Evolutionary conservation across 2,888 invertebrate species (phyloP).

Genomic region (Nemotelus pantherinus): DNA sequence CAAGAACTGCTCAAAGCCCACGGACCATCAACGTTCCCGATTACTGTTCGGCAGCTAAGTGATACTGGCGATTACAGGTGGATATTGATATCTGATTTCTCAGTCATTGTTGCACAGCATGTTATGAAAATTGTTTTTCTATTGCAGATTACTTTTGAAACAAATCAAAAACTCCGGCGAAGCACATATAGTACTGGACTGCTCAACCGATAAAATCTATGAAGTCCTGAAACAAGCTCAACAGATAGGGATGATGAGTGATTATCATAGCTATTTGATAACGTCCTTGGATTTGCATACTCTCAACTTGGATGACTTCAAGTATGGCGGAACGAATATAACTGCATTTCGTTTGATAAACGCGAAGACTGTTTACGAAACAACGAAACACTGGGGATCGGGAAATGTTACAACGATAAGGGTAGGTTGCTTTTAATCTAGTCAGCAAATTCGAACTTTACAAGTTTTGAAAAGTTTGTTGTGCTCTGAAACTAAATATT

Average conservation of each 20-base stretch:
- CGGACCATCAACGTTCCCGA: constrained; percentile 84
- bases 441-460: constrained; percentile 67
- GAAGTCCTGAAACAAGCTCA: constrained; percentile 92
- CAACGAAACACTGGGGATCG: constrained; percentile 80
- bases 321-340: constrained; percentile 94
- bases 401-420: constrained; percentile 63
- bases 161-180: constrained; percentile 93
- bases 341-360: constrained; percentile 92
- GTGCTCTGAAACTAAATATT: no score
- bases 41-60: constrained; percentile 84
- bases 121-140: neutral
- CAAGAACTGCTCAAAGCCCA: constrained; percentile 90
- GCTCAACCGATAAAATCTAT: constrained; percentile 85
- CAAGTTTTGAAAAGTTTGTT: constrained; percentile 56
- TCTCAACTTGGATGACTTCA: constrained; percentile 91
- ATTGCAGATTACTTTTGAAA: constrained; percentile 80
- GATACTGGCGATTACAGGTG: constrained; percentile 88
- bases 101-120: neutral
- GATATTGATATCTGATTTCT: constrained; percentile 51
- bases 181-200: constrained; percentile 90
- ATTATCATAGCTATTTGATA: constrained; percentile 92
- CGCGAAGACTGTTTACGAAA: constrained; percentile 81
- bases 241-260: constrained; percentile 97
- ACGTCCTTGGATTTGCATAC: constrained; percentile 92
- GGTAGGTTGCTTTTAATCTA: constrained; percentile 65